Conservation (phyloP, 2,888 invertebrate genomes). For the Callinectes sapidus region DNA sequence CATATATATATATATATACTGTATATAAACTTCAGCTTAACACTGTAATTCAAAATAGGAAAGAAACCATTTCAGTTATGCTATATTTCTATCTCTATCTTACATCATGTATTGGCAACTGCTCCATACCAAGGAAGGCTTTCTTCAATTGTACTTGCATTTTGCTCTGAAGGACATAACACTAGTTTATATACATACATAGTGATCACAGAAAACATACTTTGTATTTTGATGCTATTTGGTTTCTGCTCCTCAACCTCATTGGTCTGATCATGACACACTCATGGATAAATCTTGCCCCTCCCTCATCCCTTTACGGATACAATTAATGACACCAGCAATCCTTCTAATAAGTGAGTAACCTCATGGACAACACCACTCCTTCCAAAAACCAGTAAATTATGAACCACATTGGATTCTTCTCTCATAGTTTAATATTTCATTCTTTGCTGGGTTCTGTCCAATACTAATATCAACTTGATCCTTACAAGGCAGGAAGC, state of each 20-base stretch:
- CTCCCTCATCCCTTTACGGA: background rate
- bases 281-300: background rate
- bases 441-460: background rate
- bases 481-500: background rate
- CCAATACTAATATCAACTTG: background rate
- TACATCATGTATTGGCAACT: constrained; percentile 32
- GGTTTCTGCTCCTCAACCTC: background rate
- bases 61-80: background rate
- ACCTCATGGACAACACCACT: background rate
- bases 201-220: constrained; percentile 28
- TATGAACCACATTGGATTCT: background rate
- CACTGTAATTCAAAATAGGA: background rate
- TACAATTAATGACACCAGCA: background rate
- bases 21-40: constrained; percentile 24
- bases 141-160: constrained; percentile 31
- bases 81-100: background rate
- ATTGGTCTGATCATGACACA: background rate
- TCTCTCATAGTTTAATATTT: background rate
- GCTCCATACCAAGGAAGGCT: constrained; percentile 34
- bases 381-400: background rate
- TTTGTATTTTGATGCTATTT: constrained; percentile 30
- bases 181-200: constrained; percentile 16
- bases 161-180: constrained; percentile 23
- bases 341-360: background rate
- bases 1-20: constrained; percentile 51